A percentile compares a stretch with the other conserved stretches of the same genome.
Conservation (phyloP, 2,113 vertebrate genomes). For the Hippocampus abdominalis region DNA sequence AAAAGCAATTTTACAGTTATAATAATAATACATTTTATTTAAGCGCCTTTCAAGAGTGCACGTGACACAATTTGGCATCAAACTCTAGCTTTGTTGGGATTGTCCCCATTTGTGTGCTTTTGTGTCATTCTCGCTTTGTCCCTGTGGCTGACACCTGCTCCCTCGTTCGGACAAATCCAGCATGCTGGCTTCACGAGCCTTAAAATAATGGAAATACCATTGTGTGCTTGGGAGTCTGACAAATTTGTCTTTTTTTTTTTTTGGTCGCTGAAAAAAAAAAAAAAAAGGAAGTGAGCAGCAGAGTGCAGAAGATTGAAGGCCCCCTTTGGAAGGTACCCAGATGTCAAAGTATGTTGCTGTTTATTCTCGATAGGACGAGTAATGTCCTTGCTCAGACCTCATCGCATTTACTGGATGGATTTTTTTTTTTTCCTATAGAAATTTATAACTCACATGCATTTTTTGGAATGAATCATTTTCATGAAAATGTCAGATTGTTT, state of each 20-base stretch:
- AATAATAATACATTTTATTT: too few relatives aligned
- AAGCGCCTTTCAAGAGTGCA: too few relatives aligned
- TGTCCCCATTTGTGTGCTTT: neutral
- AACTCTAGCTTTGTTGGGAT: neutral
- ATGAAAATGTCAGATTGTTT: neutral
- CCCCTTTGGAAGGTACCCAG: slow-evolving; percentile 85
- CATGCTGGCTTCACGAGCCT: too few relatives aligned
- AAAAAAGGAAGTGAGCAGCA: slow-evolving; percentile 68
- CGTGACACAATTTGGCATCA: neutral
- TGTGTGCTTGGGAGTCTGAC: slow-evolving; percentile 1
- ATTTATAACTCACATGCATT: neutral
- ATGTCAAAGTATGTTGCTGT: slow-evolving; percentile 26
- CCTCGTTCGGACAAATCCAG: neutral
- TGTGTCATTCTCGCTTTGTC: neutral
- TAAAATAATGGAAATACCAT: neutral
- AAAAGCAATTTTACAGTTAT: neutral
- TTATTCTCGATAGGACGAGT: slow-evolving; percentile 5
- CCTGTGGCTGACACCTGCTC: neutral
- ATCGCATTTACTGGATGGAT: neutral
- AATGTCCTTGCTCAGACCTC: slow-evolving; percentile 8
- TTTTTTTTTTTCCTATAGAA: neutral
- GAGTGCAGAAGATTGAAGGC: slow-evolving; percentile 80
- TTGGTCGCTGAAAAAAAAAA: neutral
- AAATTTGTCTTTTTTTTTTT: slow-evolving; percentile 1
- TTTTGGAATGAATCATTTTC: neutral